phyloP scores from a whole-genome alignment of 2,113 vertebrate species.

The Synchiropus splendidus region DNA sequence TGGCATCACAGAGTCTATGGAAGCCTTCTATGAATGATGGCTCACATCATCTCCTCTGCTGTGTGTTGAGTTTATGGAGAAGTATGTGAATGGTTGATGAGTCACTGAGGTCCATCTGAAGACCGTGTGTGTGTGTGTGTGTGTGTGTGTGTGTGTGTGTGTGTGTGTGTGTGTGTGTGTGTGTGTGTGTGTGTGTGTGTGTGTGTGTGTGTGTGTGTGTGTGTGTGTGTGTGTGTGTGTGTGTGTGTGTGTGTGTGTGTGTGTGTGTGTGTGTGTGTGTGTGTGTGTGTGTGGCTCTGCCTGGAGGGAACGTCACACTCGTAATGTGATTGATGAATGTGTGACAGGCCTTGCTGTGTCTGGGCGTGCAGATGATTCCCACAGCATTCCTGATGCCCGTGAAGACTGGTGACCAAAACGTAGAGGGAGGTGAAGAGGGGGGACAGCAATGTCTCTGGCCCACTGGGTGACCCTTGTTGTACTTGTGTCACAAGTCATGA shows the following conservation, averaged over 20 bases:
- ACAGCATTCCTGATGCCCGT: slow-evolving; percentile 25
- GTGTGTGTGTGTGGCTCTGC: slow-evolving; percentile 16
- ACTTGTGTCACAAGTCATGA: too few relatives aligned
- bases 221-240: slow-evolving; percentile 8
- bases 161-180: slow-evolving; percentile 1
- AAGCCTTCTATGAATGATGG: slow-evolving; percentile 1
- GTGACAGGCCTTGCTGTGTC: slow-evolving; percentile 31
- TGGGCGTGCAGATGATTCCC: slow-evolving; percentile 17
- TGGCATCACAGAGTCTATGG: too few relatives aligned
- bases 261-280: slow-evolving; percentile 1
- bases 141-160: slow-evolving; percentile 9
- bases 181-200: slow-evolving; percentile 13
- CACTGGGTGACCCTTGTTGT: too few relatives aligned
- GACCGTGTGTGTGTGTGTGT: slow-evolving; percentile 1
- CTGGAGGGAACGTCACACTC: slow-evolving; percentile 14
- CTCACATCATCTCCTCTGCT: slow-evolving; percentile 5
- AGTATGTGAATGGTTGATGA: slow-evolving; percentile 8
- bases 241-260: slow-evolving; percentile 10
- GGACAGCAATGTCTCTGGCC: too few relatives aligned
- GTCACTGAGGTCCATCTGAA: too few relatives aligned
- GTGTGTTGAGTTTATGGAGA: slow-evolving; percentile 14
- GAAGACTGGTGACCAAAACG: slow-evolving; percentile 11
- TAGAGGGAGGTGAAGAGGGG: too few relatives aligned
- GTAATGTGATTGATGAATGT: slow-evolving; percentile 31
- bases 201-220: slow-evolving; percentile 3